Evolutionary conservation across 2,888 invertebrate genomes (phyloP), one percentile per base, ranked within the genome.

Genomic region (Pharmacophagus antenor): DNA sequence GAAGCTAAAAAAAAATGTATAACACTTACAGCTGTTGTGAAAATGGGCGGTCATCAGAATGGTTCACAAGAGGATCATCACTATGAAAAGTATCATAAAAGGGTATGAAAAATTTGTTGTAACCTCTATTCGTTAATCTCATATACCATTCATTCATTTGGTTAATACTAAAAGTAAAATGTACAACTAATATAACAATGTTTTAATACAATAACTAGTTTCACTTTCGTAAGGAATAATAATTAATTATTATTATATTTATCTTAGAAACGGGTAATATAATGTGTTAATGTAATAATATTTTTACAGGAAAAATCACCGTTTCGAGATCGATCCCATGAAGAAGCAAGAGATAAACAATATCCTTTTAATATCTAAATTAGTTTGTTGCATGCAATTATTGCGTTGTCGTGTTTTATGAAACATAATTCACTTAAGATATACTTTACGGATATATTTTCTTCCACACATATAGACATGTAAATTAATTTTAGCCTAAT

Each of bases 311-410:
- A 96, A 77, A 95, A 96, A 76, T 95, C 96, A 49, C 95, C 96
- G 6, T 95, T 95, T 75, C 88, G 95, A 69, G 94, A 94, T 77
- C 93, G 95, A 69, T 95, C 95, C 48, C 95, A 96, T 70, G 96
- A 96, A 68, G 95, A 95, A 79, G 88, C 92, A 65, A 89, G 95
- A 79, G 96, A 96, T 69, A 96, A 96, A 92, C 95, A 95, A 94
- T 96, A 96, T 94, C 95, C 95, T 94, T 95, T 95, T 91, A n/a
- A n/a, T n/a, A n/a, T 61, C 8, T 6, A 17, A 79, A 73, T 58
- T 53, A 5, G 20, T 42, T 56, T 47, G 50, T 42, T 20, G 23
- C 10, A 31, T 44, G 7, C 4, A 37, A 2, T n/a, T 42, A 12
- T 31, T 42, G 42, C 42, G 17, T 4, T 42, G 17, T 42, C 7